Evolutionary conservation across 2,888 invertebrate genomes (phyloP), one percentile per base, ranked within the genome.

Genomic region (Microplitis deprimator): DNA sequence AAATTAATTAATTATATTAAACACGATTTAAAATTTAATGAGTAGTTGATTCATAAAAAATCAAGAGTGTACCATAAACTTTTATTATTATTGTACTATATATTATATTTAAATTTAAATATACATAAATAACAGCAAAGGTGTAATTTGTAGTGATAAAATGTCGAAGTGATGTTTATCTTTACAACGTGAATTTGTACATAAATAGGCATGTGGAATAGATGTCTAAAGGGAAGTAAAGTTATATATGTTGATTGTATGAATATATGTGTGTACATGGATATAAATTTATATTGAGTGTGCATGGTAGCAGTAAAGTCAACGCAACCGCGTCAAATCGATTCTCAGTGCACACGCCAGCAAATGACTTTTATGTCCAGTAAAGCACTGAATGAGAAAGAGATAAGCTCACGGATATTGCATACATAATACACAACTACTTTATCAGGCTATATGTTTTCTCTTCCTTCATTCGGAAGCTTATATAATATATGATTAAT

Each of bases 381-480:
- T 60, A 67, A 60, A 71, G 40, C 71, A 67, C 6, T 6, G 59
- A n/a, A 72, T 72, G 38, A 76, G 10, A 41, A 61, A 67, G 41
- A 59, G 65, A 72, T 60, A 67, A 67, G 39, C 38, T n/a, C 67
- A 67, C 72, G 60, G 65, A 67, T 72, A 17, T 10, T 71, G 59
- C 68, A 61, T 71, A 71, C 59, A 59, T 64, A 50, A 50, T 50
- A 13, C 13, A 50, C 8, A 50, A 50, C 50, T 50, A 13, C 50
- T 50, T 50, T 50, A 50, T 50, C 50, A 50, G 50, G 6, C 8
- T 13, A 5, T 50, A 50, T 50, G 4, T 13, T 50, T 13, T 50
- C 50, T 41, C 41, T 50, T 29, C 50, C 13, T 50, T 50, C 50
- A 13, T 50, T 13, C 50, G 3, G 13, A 50, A 50, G 13, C 50